Evolutionary conservation across 2,797 vertebrate genomes (phyloP).

Genomic region (Acridotheres tristis): DNA sequence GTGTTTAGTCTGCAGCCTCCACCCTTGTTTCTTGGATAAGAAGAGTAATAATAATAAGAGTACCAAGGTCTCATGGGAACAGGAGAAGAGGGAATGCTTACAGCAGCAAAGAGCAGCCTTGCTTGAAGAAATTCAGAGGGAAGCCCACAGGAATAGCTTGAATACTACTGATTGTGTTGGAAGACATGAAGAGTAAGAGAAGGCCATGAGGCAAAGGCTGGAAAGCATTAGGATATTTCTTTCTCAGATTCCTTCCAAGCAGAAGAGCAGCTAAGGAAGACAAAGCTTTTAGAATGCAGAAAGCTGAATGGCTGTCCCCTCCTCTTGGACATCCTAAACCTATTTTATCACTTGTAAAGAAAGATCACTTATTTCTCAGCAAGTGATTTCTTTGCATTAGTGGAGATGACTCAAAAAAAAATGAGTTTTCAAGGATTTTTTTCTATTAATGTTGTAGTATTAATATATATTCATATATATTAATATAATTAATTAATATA

Average conservation of each 20-base stretch:
- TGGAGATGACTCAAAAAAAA: background rate
- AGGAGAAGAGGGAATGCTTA: background rate
- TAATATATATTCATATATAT: no score
- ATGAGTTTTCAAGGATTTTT: background rate
- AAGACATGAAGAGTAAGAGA: background rate
- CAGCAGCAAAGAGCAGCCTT: background rate
- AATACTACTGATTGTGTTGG: background rate
- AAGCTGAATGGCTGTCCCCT: background rate
- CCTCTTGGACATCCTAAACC: background rate
- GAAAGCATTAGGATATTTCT: background rate
- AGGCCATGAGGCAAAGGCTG: background rate
- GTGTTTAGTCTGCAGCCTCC: background rate
- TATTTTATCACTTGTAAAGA: background rate
- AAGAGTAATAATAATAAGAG: background rate
- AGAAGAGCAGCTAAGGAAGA: background rate
- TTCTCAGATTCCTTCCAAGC: background rate
- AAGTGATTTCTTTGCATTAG: slow-evolving; percentile 3
- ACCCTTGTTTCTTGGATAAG: background rate
- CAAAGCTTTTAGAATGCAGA: background rate
- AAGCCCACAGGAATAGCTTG: background rate
- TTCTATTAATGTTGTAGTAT: background rate
- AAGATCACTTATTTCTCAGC: background rate
- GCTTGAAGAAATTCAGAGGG: background rate
- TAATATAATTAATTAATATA: no score
- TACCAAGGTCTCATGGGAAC: background rate